Base-by-base conservation (phyloP, 2,888 invertebrate species). In the Enchytraeus crypticus region DNA sequence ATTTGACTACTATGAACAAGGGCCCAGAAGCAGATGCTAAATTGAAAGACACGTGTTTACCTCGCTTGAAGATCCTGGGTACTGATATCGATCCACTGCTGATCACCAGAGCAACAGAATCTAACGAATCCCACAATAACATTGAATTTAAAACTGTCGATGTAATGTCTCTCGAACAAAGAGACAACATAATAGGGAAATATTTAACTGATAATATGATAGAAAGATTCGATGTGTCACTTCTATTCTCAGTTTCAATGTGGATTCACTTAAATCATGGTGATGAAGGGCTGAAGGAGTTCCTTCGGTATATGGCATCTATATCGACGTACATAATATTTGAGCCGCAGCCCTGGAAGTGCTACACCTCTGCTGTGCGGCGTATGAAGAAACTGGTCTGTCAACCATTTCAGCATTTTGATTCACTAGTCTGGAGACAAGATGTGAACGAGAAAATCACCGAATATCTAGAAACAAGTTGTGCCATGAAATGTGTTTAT, bases 241-340 rank as follows among this genome's bases (percentile, higher is more conserved):
- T 88, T 76, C 88, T 88, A 74, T 89, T 90, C 75, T 90, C 90
- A 8, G 84, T 89, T 33, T 88, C 89, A 23, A 89, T 91, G 89
- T 91, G 91, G 91, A 88, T 91, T 72, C 91, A 91, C 79, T 76
- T 91, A 29, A 90, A 91, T 77, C 82, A 87, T 78, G 88, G 89
- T 5, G 91, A 91, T 80, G 77, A 80, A 4, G 89, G 88, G 0
- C 77, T 91, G 43, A 71, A 81, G 59, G 69, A 77, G 3, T 88
- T 89, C 76, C 78, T 91, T 2, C 73, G 78, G 26, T 83, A 82
- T 56, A 75, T 87, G 5, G 83, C 84, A 62, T 68, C 73, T 5
- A 72, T 82, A 29, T 80, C 85, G 4, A 80, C 82, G 47, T 80
- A 84, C 57, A 77, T 90, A 11, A 81, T 90, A 26, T 81, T 90